Evolutionary conservation across 1,140 invertebrate genomes (phyloP), one percentile per base, ranked within the genome.

Genomic region (Drosophila kanapiae): DNA sequence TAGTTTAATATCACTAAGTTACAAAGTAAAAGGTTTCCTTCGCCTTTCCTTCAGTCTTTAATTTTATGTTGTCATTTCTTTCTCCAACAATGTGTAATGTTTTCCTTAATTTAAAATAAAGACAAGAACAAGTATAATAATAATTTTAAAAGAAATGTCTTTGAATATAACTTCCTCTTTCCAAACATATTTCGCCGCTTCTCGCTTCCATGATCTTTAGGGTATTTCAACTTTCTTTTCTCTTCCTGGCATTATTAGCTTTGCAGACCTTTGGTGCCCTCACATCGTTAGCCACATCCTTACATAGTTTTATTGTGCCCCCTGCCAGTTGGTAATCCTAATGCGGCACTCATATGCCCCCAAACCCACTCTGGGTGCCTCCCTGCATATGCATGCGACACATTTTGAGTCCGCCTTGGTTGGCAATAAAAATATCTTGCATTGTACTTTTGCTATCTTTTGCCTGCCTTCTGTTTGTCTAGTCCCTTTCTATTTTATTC

Each of bases 401-500:
- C 85, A 88, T 88, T 90, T 88, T 84, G 78, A 81, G 62, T 84
- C 65, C 72, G 85, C 84, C 74, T 74, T 88, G 77, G 64, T 80
- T 84, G 80, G 85, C 85, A 84, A 88, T 88, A 88, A 88, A 88
- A 88, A 88, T 88, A 81, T 71, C 85, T 88, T 65, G 80, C 80
- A 88, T 88, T 88, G 80, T 90, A 65, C 59, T 90, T 87, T 78
- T 90, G 76, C 75, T 82, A 76, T 85, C 79, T 82, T 64, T 74
- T 58, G 71, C 47, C 59, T 51, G 57, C 78, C 68, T 74, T 75
- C 47, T 75, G 69, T 72, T 72, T 59, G 69, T 49, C 69, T 72
- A 48, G 53, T 71, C 14, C 53, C 49, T 35, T 78, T 72, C 56
- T 53, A 40, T 74, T 72, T 51, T 61, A 40, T 74, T 71, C 29